Base-by-base conservation (phyloP, 2,888 invertebrate species). In the Ichneumoninae sp. region DNA sequence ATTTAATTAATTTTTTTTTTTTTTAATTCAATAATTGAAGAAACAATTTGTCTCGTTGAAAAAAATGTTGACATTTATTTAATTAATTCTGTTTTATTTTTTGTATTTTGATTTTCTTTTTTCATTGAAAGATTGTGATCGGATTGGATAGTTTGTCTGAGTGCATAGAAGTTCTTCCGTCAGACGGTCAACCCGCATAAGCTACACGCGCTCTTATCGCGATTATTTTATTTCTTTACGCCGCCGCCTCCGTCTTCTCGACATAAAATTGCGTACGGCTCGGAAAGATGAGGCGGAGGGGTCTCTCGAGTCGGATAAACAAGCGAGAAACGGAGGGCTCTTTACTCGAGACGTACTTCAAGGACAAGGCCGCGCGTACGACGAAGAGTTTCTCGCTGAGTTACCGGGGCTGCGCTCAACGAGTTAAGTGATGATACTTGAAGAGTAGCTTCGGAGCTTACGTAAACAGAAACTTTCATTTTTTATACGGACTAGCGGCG, bases 291-390 rank as follows among this genome's bases (percentile, higher is more conserved):
- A 26, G 26, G 19, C 7, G 13, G 13, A 57, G 26, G 8, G 19
- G 22, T 57, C 57, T 57, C 57, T 4, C 22, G 57, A 57, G 57
- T 57, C 22, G 57, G 10, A 22, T 22, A 52, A 52, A 65, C 70
- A 79, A 79, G 52, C 40, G 79, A 71, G 52, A 70, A 47, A 47
- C 63, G 36, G 13, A 26, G 16, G 36, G 26, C 65, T 65, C 54
- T 40, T 52, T 52, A 79, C 71, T 65, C 52, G 65, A 50, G 71
- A 4, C 54, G 44, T 19, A 63, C 57, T 80, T 73, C 80, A 73
- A 66, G 52, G 40, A 33, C 80, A 52, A 47, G 73, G 47, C 33
- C 50, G 44, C 52, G 33, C n/a, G 65, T 33, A n/a, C 1, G 26
- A 10, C 30, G 13, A 36, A 63, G 7, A 69, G 52, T 78, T 70